A percentile compares a stretch with the other conserved stretches of the same genome.
Evolutionary conservation across 2,888 invertebrate genomes (phyloP).

Genomic region (Sthenelais limicola): DNA sequence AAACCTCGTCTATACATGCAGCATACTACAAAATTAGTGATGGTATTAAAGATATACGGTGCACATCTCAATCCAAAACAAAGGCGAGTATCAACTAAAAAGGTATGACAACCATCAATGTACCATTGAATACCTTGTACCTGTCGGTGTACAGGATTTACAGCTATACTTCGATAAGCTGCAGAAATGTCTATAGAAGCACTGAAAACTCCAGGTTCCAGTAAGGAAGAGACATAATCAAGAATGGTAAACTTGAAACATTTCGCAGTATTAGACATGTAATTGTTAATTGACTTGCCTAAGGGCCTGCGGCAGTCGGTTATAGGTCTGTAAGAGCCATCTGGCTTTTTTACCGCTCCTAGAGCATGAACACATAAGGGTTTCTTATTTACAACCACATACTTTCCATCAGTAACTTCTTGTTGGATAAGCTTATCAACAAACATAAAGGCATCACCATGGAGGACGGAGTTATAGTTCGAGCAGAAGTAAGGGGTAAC

Average conservation of each 20-base stretch:
- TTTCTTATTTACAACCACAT: background rate
- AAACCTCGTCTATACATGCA: background rate
- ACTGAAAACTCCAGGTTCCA: background rate
- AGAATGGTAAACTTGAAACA: background rate
- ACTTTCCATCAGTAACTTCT: background rate
- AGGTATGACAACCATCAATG: too few species aligned
- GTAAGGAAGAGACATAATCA: background rate
- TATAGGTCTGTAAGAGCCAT: background rate
- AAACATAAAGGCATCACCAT: background rate
- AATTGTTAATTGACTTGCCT: background rate
- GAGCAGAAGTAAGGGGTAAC: background rate
- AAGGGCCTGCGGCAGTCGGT: background rate
- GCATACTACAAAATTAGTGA: background rate
- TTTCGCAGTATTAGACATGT: background rate
- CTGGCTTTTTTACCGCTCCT: background rate
- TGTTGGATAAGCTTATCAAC: slow-evolving; percentile 1
- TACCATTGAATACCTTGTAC: too few species aligned
- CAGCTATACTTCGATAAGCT: background rate
- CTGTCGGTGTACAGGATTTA: too few species aligned
- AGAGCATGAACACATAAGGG: background rate
- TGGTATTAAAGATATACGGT: background rate
- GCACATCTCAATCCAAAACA: too few species aligned
- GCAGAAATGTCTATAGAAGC: background rate
- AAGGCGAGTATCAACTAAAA: too few species aligned
- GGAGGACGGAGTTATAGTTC: background rate